Evolutionary conservation across 2,113 vertebrate species (phyloP), one percentile per base, ranked within the genome.

Genomic region (Theristicus caerulescens): DNA sequence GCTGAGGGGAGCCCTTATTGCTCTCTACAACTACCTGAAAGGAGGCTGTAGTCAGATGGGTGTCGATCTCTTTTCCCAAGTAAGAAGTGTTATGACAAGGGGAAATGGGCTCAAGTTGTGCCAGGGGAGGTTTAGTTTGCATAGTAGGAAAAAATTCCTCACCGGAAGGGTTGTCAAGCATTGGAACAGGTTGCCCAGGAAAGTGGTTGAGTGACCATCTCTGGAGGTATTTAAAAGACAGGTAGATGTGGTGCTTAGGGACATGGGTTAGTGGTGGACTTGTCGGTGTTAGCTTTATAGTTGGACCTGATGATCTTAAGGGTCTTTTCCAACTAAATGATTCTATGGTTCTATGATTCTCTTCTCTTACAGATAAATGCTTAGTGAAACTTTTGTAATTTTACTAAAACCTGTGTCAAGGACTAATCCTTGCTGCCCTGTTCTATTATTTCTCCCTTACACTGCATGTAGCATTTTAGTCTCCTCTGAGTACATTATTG

Each of bases 181-280:
- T 7, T 58, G 27, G 31, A 81, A 54, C 1, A 49, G 8, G 7
- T 11, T 73, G 58, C 8, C 3, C 15, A 40, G 29, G 27, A 25
- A 55, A 49, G 31, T 8, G 26, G 8, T 27, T 13, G 46, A 73
- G 31, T 42, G 0, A 17, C 25, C 13, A 29, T 49, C 73, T n/a
- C 46, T 49, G 21, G 19, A 55, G 15, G 3, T 42, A 19, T 82
- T 64, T 82, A 44, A 58, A 58, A 81, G 12, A 8, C 0, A 0
- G 0, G 0, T 22, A 69, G 8, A 22, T 5, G 3, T 34, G 6
- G 9, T 0, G 0, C 16, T 22, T 42, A 20, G 10, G 21, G 24
- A 46, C 32, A 31, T 49, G 24, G 13, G 31, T 80, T 73, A 55
- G 21, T 14, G 21, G 11, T 70, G 12, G 16, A 11, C 26, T 47